A percentile compares a stretch with the other conserved stretches of the same genome.
Evolutionary conservation across 2,888 invertebrate genomes (phyloP).

Genomic region (Agrypnus murinus): DNA sequence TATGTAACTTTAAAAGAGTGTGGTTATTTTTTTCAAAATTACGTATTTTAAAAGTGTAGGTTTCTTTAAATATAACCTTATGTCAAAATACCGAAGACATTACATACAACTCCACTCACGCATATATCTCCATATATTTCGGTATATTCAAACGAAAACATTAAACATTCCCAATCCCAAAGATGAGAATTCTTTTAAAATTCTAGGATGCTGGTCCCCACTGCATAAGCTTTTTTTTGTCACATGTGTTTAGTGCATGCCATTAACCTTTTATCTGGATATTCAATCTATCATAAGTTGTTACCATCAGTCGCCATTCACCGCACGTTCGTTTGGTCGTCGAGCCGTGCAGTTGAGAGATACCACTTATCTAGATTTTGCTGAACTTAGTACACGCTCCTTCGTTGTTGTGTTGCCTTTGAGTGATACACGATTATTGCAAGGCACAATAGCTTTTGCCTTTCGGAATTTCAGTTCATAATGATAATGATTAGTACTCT

Average conservation of each 20-base stretch:
- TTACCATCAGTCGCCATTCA: constrained; percentile 64
- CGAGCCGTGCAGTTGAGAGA: constrained; percentile 58
- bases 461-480: constrained; percentile 48
- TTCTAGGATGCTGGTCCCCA: constrained; percentile 48
- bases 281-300: constrained; percentile 62
- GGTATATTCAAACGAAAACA: too few species aligned
- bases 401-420: constrained; percentile 51
- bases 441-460: constrained; percentile 44
- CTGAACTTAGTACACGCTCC: constrained; percentile 49
- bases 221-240: constrained; percentile 58
- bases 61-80: too few species aligned
- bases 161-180: too few species aligned
- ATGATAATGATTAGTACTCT: constrained; percentile 51
- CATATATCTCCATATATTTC: too few species aligned
- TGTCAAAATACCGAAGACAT: too few species aligned
- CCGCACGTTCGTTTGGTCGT: constrained; percentile 61
- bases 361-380: constrained; percentile 56
- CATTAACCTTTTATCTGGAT: constrained; percentile 64
- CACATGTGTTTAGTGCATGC: constrained; percentile 61
- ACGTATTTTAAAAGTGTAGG: too few species aligned
- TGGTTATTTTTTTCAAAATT: too few species aligned
- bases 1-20: too few species aligned
- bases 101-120: too few species aligned
- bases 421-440: constrained; percentile 51
- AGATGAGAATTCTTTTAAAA: constrained; percentile 25